These are phyloP conservation scores for Lamprotornis superbus DNA, from an alignment of 2,113 vertebrate species.

Conservation along the genomic window DNA sequence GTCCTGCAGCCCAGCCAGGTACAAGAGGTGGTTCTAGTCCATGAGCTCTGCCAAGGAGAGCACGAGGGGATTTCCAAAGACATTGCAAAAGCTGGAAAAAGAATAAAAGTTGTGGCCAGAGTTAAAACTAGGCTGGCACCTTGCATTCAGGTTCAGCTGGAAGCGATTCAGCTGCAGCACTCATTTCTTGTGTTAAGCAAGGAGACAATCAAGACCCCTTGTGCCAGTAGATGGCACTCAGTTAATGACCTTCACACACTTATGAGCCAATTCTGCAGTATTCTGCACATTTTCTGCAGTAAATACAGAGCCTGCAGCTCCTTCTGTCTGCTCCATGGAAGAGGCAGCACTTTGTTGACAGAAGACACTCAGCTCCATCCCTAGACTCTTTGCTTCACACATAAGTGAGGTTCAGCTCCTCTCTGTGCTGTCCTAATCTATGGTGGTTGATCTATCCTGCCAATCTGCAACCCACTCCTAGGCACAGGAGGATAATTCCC, in stretches of 20 bases:
- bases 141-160: not conserved
- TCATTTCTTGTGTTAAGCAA: not conserved
- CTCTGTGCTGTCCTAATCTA: not conserved
- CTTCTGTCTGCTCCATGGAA: not conserved
- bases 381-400: not conserved
- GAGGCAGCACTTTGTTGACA: not conserved
- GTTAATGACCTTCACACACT: not conserved
- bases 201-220: not conserved
- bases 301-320: not conserved
- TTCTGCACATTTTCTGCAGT: not conserved
- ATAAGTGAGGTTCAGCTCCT: not conserved
- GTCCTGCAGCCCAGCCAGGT: not conserved
- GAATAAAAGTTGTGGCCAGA: not conserved
- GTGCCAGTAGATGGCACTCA: slow-evolving; percentile 12
- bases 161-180: not conserved
- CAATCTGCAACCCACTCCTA: not conserved
- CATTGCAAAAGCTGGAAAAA: not conserved
- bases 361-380: not conserved
- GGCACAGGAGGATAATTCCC: not conserved
- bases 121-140: not conserved
- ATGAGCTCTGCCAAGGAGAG: not conserved
- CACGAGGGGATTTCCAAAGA: not conserved
- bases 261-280: not conserved
- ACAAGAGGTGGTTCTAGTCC: not conserved
- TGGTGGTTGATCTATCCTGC: not conserved